phyloP scores from a whole-genome alignment of 2,888 invertebrate species.

The Oxyteleia sp. region DNA sequence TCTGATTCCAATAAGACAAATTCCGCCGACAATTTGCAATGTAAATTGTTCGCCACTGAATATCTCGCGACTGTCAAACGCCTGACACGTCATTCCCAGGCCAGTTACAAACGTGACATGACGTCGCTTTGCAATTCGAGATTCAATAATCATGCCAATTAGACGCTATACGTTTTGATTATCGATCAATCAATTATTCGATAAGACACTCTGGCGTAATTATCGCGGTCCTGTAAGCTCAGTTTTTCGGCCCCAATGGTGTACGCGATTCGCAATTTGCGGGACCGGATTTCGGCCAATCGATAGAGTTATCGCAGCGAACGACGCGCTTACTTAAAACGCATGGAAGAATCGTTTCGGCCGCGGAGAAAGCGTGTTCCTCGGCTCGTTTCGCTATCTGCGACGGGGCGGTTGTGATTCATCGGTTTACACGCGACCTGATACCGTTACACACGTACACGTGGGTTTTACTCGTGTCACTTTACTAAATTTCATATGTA shows the following conservation, averaged over 20 bases:
- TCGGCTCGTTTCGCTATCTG: conserved; percentile 27
- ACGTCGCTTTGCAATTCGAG: conserved; percentile 61
- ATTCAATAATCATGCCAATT: conserved; percentile 60
- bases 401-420: conserved; percentile 79
- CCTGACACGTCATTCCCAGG: conserved; percentile 52
- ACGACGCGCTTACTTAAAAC: conserved; percentile 2
- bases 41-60: conserved; percentile 47
- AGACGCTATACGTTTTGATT: conserved; percentile 53
- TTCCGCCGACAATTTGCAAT: conserved; percentile 23
- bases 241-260: conserved; percentile 1
- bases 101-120: conserved; percentile 63
- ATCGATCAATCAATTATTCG: conserved; percentile 63
- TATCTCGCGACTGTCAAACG: conserved; percentile 49
- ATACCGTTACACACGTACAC: conserved; percentile 81
- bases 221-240: conserved; percentile 14
- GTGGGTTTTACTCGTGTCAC: conserved; percentile 63
- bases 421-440: conserved; percentile 80
- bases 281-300: conserved; percentile 7
- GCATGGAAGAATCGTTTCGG: conserved; percentile 3
- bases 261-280: neutral
- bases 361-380: conserved; percentile 51
- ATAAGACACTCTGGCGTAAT: conserved; percentile 40
- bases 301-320: conserved; percentile 1
- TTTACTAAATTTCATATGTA: neutral
- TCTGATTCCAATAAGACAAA: conserved; percentile 26